Evolutionary conservation across 2,888 invertebrate genomes (phyloP).

Genomic region (Lamellibrachia columna): DNA sequence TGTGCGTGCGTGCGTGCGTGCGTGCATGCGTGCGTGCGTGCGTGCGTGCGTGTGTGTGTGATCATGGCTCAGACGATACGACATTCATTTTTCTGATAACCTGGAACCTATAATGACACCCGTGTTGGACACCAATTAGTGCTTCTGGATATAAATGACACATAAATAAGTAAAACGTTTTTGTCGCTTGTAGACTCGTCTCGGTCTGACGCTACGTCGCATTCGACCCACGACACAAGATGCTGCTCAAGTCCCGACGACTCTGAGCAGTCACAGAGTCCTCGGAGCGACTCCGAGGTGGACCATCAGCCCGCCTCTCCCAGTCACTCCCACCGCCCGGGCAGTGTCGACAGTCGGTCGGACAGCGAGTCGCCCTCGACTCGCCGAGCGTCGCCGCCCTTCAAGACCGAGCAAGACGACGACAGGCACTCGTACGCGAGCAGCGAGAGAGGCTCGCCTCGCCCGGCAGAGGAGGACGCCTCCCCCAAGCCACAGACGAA

Average conservation of each 20-base stretch:
- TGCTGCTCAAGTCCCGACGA: neutral
- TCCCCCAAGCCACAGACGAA: slow-evolving; percentile 30
- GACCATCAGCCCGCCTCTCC: slow-evolving; percentile 23
- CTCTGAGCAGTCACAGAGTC: slow-evolving; percentile 7
- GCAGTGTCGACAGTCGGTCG: neutral
- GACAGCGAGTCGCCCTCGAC: slow-evolving; percentile 18
- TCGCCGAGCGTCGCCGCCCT: slow-evolving; percentile 18
- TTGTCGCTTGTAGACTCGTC: neutral
- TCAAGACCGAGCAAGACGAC: slow-evolving; percentile 22
- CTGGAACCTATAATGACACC: no score
- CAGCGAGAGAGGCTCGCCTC: slow-evolving; percentile 13
- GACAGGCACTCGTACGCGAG: neutral
- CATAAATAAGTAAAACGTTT: neutral
- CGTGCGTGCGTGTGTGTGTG: neutral
- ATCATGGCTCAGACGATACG: no score
- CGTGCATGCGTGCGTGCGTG: neutral
- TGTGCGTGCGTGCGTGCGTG: neutral
- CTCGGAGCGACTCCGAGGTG: slow-evolving; percentile 29
- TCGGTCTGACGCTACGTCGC: neutral
- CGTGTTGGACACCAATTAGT: neutral
- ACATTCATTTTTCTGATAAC: no score
- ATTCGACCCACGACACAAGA: neutral
- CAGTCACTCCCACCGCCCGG: neutral
- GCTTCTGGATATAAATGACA: neutral
- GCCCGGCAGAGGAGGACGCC: neutral